These are phyloP conservation scores for Ctenicera cuprea DNA, from an alignment of 2,888 invertebrate genomes.

Conservation along the genomic window DNA sequence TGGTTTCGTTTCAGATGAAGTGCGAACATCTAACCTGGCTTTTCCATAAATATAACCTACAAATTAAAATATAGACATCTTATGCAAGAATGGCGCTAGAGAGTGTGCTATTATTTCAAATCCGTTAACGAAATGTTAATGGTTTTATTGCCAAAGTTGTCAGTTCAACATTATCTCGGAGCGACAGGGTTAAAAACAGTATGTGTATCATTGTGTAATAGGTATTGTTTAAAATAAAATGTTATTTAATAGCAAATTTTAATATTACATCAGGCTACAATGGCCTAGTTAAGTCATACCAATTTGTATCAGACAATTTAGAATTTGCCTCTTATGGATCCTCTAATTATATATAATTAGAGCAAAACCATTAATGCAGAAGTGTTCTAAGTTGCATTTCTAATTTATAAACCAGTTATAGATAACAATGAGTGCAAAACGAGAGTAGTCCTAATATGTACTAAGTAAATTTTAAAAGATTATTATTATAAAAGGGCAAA, in stretches of 20 bases:
- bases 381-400: too few relatives aligned
- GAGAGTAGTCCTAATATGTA: too few relatives aligned
- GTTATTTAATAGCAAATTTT: not conserved
- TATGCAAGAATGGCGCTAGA: not conserved
- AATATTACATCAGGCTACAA: not conserved
- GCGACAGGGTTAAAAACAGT: conserved; percentile 14
- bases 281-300: not conserved
- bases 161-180: conserved; percentile 4
- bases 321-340: too few relatives aligned
- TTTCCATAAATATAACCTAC: not conserved
- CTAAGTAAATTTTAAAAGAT: too few relatives aligned
- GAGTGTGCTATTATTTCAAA: not conserved
- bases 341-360: too few relatives aligned
- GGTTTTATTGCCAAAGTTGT: conserved; percentile 16
- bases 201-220: conserved; percentile 17
- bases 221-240: conserved; percentile 8
- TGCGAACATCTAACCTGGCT: not conserved
- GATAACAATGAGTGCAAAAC: too few relatives aligned
- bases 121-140: conserved; percentile 1
- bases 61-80: not conserved
- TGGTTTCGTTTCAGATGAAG: not conserved
- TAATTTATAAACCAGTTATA: too few relatives aligned
- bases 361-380: too few relatives aligned
- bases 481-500: too few relatives aligned
- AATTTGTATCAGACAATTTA: not conserved